These are phyloP conservation scores for Proteles cristata DNA, from an alignment of 2,113 vertebrate genomes.

Conservation along the genomic window DNA sequence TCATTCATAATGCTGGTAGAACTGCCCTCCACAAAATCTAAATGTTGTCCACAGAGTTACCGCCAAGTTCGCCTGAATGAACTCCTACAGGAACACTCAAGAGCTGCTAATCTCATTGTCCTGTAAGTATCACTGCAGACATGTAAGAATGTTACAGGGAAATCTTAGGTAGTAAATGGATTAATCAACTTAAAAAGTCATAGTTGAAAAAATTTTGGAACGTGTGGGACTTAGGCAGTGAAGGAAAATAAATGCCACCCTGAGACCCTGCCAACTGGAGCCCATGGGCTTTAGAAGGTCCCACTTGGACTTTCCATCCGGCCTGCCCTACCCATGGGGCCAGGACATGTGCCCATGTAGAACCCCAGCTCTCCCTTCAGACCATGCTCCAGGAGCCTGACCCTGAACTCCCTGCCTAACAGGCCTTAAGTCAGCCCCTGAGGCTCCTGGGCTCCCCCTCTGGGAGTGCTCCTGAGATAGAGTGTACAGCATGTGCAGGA, in stretches of 20 bases:
- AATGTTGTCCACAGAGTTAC: slow-evolving; percentile 88
- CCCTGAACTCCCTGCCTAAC: background rate
- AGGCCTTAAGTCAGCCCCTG: background rate
- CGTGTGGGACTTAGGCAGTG: background rate
- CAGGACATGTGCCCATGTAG: background rate
- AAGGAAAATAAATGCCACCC: background rate
- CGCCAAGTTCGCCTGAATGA: slow-evolving; percentile 97
- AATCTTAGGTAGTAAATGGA: background rate
- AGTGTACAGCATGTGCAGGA: background rate
- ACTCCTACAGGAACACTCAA: slow-evolving; percentile 93
- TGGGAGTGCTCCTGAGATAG: background rate
- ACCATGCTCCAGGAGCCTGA: background rate
- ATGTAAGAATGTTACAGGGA: background rate
- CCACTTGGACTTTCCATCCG: background rate
- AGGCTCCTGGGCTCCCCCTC: background rate
- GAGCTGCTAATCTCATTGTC: slow-evolving; percentile 94
- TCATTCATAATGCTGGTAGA: slow-evolving; percentile 4
- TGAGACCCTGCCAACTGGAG: background rate
- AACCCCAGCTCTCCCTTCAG: background rate
- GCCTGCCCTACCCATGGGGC: background rate
- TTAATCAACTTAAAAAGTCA: background rate
- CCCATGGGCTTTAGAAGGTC: background rate
- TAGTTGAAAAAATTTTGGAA: background rate
- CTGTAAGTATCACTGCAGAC: slow-evolving; percentile 91
- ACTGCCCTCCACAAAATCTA: background rate